Evolutionary conservation across 2,888 invertebrate genomes (phyloP), one percentile per base, ranked within the genome.

Genomic region (Pyralis farinalis): DNA sequence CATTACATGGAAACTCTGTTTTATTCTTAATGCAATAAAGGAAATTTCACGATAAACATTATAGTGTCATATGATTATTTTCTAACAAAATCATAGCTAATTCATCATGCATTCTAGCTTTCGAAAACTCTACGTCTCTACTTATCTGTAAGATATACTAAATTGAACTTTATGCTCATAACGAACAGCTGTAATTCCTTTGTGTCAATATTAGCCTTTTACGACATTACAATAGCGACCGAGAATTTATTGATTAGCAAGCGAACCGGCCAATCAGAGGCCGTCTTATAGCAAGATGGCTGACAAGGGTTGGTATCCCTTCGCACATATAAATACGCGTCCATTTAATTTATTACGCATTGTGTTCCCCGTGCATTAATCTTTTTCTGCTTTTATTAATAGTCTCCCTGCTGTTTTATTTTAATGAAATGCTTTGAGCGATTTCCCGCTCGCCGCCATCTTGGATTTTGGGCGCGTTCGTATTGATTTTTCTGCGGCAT

Each of bases 311-410:
- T 67, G 70, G 52, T 63, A 67, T 60, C 80, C 81, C 77, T 74
- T 66, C 55, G 63, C 56, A 76, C 75, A 80, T 65, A 59, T 63
- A 77, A 8, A 32, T 77, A 81, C 67, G 73, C 68, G 69, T 71
- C 75, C 55, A 51, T 62, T 69, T 85, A 88, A 88, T 88, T 87
- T 87, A 88, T 88, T 84, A 88, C 76, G 73, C 76, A 81, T 87
- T 87, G 87, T 87, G 69, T 68, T 63, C 51, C 34, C 51, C 65
- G 60, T 76, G 84, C 87, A 88, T 88, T 88, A 86, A 88, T 87
- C 87, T 88, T 87, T 81, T 80, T 77, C 80, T 74, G 64, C 78
- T 71, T 81, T 83, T 86, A 86, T 88, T 86, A 88, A 86, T 86
- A 85, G 81, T 76, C 47, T 43, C 49, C 50, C 49, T 48, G 58